phyloP scores from a whole-genome alignment of 2,888 invertebrate species.

The Hydraecia micacea region DNA sequence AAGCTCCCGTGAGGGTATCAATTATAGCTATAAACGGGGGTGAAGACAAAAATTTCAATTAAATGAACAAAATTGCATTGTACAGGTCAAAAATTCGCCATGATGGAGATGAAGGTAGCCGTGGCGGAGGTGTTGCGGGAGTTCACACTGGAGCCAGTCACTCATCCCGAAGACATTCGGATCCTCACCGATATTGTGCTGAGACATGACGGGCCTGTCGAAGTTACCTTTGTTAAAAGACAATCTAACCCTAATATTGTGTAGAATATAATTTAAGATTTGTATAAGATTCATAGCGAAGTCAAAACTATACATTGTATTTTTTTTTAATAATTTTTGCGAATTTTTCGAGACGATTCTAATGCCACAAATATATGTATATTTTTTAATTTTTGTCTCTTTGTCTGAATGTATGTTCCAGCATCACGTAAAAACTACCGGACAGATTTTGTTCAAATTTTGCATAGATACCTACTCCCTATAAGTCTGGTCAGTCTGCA shows the following conservation, averaged over 20 bases:
- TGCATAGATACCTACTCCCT: background rate
- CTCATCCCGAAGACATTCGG: slow-evolving; percentile 82
- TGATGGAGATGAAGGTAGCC: slow-evolving; percentile 90
- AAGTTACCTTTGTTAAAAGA: slow-evolving; percentile 78
- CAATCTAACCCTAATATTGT: slow-evolving; percentile 17
- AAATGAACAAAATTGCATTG: background rate
- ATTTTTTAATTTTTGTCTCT: too few relatives aligned
- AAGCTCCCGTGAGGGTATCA: background rate
- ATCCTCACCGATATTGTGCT: slow-evolving; percentile 83
- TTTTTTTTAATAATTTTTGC: too few relatives aligned
- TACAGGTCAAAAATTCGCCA: slow-evolving; percentile 91
- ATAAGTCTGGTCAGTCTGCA: too few relatives aligned
- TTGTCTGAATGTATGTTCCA: background rate
- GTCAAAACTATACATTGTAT: background rate
- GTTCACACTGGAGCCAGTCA: slow-evolving; percentile 86
- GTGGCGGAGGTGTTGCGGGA: slow-evolving; percentile 87
- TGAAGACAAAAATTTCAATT: background rate
- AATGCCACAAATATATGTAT: too few relatives aligned
- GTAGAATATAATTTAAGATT: background rate
- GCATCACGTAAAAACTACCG: background rate
- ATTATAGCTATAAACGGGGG: background rate
- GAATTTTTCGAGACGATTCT: too few relatives aligned
- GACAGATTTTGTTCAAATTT: background rate
- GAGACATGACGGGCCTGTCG: slow-evolving; percentile 80
- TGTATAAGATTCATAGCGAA: background rate